Conservation (phyloP, 2,113 vertebrate species). For the Ploceus nigricollis region DNA sequence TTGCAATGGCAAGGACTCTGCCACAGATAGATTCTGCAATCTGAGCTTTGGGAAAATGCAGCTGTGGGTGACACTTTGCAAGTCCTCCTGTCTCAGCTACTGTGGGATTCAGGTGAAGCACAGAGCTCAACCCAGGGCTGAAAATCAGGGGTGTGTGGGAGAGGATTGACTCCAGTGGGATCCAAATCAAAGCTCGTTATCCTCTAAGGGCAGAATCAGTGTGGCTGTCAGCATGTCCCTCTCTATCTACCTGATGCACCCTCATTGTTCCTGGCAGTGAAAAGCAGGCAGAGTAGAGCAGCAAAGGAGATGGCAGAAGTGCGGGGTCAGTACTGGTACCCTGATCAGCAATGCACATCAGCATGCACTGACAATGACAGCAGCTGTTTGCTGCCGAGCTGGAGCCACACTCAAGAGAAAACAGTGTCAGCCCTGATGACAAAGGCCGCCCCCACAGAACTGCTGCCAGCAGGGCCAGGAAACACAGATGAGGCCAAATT, state of each 20-base stretch:
- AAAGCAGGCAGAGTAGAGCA: not conserved
- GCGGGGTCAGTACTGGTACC: not conserved
- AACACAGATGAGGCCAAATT: not conserved
- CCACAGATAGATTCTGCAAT: not conserved
- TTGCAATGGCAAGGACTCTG: not conserved
- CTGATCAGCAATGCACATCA: not conserved
- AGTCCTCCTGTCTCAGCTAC: not conserved
- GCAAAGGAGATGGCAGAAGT: not conserved
- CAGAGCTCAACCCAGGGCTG: not conserved
- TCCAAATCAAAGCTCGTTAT: not conserved
- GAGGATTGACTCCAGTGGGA: not conserved
- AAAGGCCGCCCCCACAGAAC: not conserved
- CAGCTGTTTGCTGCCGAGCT: not conserved
- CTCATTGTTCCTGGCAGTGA: not conserved
- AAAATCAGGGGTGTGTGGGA: not conserved
- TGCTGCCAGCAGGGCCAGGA: not conserved
- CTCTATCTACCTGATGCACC: not conserved
- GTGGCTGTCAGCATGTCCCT: not conserved
- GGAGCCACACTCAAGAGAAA: not conserved
- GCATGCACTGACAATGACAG: accelerated
- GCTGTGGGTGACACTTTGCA: not conserved
- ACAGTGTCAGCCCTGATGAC: not conserved
- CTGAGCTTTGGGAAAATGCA: not conserved
- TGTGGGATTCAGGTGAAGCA: not conserved
- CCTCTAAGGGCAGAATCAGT: not conserved